Conservation (phyloP, 1,140 invertebrate species). For the Ceratosolen fusciceps region DNA sequence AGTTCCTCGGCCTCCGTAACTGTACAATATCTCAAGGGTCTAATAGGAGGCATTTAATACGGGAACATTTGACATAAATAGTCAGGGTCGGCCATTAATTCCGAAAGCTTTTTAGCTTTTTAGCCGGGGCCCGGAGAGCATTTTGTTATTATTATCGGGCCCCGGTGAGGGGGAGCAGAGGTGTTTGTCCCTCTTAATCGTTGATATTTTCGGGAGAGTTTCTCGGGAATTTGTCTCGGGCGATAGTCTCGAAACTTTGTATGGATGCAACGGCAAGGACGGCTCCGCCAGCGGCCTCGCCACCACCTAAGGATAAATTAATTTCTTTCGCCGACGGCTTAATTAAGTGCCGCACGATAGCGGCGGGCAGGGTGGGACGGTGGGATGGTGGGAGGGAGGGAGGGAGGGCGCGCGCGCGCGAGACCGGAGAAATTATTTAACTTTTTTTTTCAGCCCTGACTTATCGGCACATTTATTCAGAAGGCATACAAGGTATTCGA, state of each 20-base stretch:
- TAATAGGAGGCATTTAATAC: no score
- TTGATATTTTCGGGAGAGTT: background rate
- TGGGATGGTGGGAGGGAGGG: no score
- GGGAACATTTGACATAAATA: no score
- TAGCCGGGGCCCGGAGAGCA: background rate
- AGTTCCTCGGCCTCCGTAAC: no score
- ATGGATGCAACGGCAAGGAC: background rate
- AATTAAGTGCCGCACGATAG: constrained; percentile 1
- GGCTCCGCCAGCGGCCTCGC: no score
- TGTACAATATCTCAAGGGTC: no score
- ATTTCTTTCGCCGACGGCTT: constrained; percentile 5
- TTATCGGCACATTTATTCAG: background rate
- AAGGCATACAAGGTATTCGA: background rate
- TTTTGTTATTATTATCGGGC: background rate
- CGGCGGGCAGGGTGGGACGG: background rate
- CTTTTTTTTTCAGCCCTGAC: background rate
- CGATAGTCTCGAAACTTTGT: background rate
- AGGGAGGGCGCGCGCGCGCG: background rate
- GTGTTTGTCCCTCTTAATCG: background rate
- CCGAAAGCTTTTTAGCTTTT: no score
- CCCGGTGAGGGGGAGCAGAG: background rate
- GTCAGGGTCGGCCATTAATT: no score
- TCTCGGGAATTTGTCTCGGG: constrained; percentile 10
- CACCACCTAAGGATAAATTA: constrained; percentile 17
- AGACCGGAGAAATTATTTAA: background rate